Percentiles rank a stretch among this genome's conserved stretches.
These are phyloP conservation scores for Apodemus agrarius DNA, from an alignment of 2,797 vertebrate species.

Conservation along the genomic window DNA sequence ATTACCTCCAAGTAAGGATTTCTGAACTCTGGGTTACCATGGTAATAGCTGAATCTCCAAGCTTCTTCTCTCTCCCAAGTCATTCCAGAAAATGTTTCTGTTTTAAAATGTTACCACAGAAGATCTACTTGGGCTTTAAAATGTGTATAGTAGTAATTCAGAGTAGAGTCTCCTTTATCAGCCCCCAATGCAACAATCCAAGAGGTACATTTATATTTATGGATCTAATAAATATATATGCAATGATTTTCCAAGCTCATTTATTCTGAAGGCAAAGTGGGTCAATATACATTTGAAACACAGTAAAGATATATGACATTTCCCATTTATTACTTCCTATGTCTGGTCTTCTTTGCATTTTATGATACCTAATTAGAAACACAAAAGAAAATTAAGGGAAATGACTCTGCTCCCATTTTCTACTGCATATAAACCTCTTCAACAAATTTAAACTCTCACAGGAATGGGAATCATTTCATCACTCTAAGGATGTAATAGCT, in stretches of 20 bases:
- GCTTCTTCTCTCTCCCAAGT: conserved; percentile 29
- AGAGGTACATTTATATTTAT: neutral
- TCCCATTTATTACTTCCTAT: conserved; percentile 56
- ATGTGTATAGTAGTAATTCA: neutral
- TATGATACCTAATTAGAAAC: conserved; percentile 65
- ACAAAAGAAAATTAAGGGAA: conserved; percentile 65
- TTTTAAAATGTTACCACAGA: conserved; percentile 64
- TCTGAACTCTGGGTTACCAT: conserved; percentile 55
- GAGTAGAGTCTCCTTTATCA: neutral
- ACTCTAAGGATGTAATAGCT: conserved; percentile 68
- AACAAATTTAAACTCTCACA: conserved; percentile 46
- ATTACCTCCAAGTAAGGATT: conserved; percentile 45
- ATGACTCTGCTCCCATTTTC: conserved; percentile 43
- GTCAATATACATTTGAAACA: conserved; percentile 64
- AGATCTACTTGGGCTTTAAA: conserved; percentile 49
- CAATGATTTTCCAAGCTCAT: conserved; percentile 35
- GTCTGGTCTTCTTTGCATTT: conserved; percentile 54
- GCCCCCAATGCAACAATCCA: neutral
- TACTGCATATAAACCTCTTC: conserved; percentile 52
- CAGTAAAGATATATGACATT: neutral
- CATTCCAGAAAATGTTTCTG: conserved; percentile 51
- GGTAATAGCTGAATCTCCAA: conserved; percentile 42
- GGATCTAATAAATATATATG: neutral
- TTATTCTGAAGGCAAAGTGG: conserved; percentile 57
- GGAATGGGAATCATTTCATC: conserved; percentile 59